Percentiles rank a stretch among this genome's conserved stretches.
Conservation (phyloP, 2,797 vertebrate species). For the Poeciliopsis gracilis region DNA sequence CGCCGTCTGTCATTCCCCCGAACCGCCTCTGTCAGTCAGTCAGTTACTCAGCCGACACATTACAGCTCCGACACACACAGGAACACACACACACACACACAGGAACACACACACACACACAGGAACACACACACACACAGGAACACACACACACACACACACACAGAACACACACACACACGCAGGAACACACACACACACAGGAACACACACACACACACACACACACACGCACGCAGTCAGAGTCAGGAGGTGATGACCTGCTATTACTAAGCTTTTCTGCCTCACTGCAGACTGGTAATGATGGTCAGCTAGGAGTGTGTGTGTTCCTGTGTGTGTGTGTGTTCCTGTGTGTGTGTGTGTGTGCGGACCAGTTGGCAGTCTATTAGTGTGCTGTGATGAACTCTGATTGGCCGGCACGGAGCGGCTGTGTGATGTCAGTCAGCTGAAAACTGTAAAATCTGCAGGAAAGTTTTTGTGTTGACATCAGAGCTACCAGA, state of each 20-base stretch:
- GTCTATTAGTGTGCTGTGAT: conserved; percentile 65
- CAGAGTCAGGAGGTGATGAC: too few relatives aligned
- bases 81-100: conserved; percentile 18
- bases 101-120: too few relatives aligned
- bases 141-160: too few relatives aligned
- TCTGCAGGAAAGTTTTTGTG: conserved; percentile 20
- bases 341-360: conserved; percentile 10
- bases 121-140: too few relatives aligned
- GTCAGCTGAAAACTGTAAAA: conserved; percentile 12
- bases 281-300: too few relatives aligned
- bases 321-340: conserved; percentile 1
- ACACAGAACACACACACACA: not conserved
- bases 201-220: too few relatives aligned
- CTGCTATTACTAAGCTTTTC: too few relatives aligned
- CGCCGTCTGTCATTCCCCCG: conserved; percentile 32
- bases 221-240: too few relatives aligned
- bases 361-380: conserved; percentile 54
- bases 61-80: conserved; percentile 44
- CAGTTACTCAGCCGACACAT: conserved; percentile 62
- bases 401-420: conserved; percentile 42
- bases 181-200: too few relatives aligned
- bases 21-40: conserved; percentile 55
- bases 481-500: not conserved
- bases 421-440: conserved; percentile 16
- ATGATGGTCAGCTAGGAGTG: too few relatives aligned